Percentiles rank a stretch among this genome's conserved stretches.
phyloP scores from a whole-genome alignment of 2,797 vertebrate genomes.

The Holocentrus rufus region DNA sequence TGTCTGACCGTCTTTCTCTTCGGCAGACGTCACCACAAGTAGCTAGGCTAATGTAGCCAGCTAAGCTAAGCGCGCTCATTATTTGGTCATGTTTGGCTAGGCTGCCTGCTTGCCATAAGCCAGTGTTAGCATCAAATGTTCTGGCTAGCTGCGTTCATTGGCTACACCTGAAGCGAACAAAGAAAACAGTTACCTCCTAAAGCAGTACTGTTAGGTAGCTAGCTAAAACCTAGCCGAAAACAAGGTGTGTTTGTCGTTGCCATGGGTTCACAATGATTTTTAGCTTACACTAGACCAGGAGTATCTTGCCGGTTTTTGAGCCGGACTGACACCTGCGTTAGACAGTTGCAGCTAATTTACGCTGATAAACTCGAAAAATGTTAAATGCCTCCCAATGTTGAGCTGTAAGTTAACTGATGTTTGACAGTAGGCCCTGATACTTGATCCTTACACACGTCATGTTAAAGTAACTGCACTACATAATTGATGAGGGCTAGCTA shows the following conservation, averaged over 20 bases:
- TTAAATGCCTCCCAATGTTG: too few species aligned
- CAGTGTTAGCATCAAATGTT: fast-evolving
- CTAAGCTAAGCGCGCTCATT: neutral
- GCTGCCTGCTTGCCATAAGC: neutral
- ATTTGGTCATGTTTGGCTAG: neutral
- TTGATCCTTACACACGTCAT: too few species aligned
- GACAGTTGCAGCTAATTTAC: too few species aligned
- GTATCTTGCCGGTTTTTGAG: too few species aligned
- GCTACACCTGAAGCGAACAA: fast-evolving
- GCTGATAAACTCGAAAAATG: too few species aligned
- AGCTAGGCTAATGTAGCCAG: slow-evolving; percentile 17
- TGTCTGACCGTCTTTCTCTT: too few species aligned
- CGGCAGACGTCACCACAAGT: neutral
- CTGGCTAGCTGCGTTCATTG: fast-evolving
- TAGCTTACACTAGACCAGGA: neutral
- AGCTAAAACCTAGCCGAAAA: slow-evolving; percentile 27
- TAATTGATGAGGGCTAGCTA: too few species aligned
- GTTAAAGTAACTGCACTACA: too few species aligned
- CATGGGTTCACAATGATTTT: slow-evolving; percentile 22
- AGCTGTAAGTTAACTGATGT: too few species aligned
- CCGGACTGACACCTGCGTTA: too few species aligned
- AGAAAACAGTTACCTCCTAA: neutral
- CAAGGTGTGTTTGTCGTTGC: slow-evolving; percentile 45
- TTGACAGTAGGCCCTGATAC: too few species aligned
- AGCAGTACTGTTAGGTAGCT: neutral